These are phyloP conservation scores for Syritta pipiens DNA, from an alignment of 2,888 invertebrate genomes.

Conservation along the genomic window DNA sequence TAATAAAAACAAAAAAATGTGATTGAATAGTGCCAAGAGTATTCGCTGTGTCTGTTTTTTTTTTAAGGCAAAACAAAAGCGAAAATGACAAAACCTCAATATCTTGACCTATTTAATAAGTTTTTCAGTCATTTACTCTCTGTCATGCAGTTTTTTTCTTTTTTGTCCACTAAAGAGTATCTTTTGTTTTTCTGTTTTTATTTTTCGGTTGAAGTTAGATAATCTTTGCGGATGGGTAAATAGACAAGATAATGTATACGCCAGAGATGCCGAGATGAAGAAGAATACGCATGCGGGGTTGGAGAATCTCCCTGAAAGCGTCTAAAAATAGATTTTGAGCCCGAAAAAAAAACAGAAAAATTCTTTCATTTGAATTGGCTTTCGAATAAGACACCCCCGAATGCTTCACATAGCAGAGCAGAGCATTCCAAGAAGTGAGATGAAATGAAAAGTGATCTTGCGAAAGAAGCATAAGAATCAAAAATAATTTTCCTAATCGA, in stretches of 20 bases:
- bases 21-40: conserved; percentile 56
- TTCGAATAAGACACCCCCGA: conserved; percentile 36
- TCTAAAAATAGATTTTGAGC: conserved; percentile 60
- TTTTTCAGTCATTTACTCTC: conserved; percentile 27
- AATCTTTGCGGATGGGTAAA: conserved; percentile 19
- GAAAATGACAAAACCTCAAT: conserved; percentile 23
- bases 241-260: conserved; percentile 48
- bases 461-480: conserved; percentile 38
- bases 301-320: conserved; percentile 39
- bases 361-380: background rate
- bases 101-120: conserved; percentile 56
- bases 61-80: conserved; percentile 24
- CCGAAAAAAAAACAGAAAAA: conserved; percentile 25
- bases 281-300: conserved; percentile 45
- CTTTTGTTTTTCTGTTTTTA: background rate
- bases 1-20: conserved; percentile 33
- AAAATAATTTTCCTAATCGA: conserved; percentile 55
- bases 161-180: too few relatives aligned
- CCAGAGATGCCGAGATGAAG: conserved; percentile 28
- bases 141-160: background rate
- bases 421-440: conserved; percentile 37
- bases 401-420: background rate
- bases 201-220: conserved; percentile 22
- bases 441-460: conserved; percentile 67
- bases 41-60: conserved; percentile 25